phyloP scores from a whole-genome alignment of 2,113 vertebrate species.

The Climacteris rufus region DNA sequence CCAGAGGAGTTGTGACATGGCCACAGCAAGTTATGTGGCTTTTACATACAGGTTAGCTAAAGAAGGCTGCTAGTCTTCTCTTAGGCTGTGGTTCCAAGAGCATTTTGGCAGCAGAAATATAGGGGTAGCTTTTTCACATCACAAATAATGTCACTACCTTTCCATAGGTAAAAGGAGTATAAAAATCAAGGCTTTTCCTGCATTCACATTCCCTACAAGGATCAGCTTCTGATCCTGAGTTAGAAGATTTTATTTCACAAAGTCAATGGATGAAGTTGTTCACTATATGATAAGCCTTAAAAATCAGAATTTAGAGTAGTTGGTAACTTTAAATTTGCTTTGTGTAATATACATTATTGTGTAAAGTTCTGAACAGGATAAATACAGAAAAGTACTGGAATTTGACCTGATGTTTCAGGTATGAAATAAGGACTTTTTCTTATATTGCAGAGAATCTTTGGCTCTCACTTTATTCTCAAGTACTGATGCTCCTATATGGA shows the following conservation, averaged over 20 bases:
- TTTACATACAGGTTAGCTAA: neutral
- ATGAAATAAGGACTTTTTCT: neutral
- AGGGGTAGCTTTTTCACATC: neutral
- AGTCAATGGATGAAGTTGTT: neutral
- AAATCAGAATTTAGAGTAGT: neutral
- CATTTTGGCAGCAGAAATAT: neutral
- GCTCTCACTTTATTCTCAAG: neutral
- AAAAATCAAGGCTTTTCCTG: slow-evolving; percentile 4
- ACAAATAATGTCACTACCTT: neutral
- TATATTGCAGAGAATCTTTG: neutral
- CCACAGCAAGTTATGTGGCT: neutral
- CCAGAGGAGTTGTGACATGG: slow-evolving; percentile 44
- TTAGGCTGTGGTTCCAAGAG: slow-evolving; percentile 9
- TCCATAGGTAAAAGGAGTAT: slow-evolving; percentile 12
- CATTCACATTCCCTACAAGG: neutral
- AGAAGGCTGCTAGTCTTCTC: neutral
- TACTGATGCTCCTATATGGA: neutral
- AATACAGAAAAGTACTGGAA: neutral
- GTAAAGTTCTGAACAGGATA: neutral
- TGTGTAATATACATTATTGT: neutral
- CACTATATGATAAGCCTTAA: neutral
- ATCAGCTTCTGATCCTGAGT: neutral
- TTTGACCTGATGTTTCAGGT: neutral
- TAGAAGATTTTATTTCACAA: neutral
- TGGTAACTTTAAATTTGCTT: neutral